These are phyloP conservation scores for Norana najaformis DNA, from an alignment of 2,888 invertebrate species.

Conservation along the genomic window DNA sequence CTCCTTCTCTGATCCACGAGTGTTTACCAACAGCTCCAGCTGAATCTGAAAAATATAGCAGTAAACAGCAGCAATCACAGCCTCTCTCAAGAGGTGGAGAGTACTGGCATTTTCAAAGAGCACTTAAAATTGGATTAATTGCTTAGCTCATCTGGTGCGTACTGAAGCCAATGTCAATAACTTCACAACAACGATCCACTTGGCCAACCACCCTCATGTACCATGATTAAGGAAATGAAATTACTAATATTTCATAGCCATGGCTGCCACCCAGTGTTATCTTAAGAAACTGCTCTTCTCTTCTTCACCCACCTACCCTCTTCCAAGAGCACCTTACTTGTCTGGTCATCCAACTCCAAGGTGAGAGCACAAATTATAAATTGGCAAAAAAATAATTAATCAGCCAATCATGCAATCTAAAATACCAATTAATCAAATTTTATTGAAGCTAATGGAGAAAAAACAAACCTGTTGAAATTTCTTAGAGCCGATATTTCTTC, in stretches of 20 bases:
- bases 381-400: background rate
- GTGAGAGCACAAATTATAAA: background rate
- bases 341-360: background rate
- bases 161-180: background rate
- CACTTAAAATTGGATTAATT: no score
- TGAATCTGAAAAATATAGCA: slow-evolving; percentile 30
- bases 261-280: no score
- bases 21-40: background rate
- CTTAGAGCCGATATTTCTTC: slow-evolving; percentile 49
- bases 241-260: no score
- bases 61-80: background rate
- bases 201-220: no score
- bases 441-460: background rate
- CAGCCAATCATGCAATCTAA: background rate
- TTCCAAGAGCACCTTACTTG: background rate
- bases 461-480: slow-evolving; percentile 50
- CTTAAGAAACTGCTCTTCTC: no score
- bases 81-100: background rate
- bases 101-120: no score
- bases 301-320: no score
- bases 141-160: background rate
- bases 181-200: no score
- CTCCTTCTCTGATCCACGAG: slow-evolving; percentile 14
- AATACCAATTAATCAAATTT: background rate
- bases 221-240: no score